These are phyloP conservation scores for Sinhomidia bicolor DNA, from an alignment of 2,888 invertebrate genomes.

Conservation along the genomic window DNA sequence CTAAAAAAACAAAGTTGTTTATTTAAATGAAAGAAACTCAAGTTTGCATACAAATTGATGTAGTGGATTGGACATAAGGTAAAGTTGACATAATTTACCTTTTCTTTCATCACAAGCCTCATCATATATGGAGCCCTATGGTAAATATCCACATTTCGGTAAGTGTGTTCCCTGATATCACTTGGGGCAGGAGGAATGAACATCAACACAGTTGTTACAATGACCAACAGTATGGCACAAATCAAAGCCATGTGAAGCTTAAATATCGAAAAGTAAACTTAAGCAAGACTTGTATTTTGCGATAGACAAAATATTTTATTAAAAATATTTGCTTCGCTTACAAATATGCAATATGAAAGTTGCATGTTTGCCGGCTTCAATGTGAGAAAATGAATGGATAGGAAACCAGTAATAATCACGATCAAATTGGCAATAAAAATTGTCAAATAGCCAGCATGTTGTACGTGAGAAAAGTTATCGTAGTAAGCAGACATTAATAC, in stretches of 20 bases:
- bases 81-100: slow-evolving; percentile 5
- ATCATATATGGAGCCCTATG: slow-evolving; percentile 43
- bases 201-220: slow-evolving; percentile 7
- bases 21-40: too few species aligned
- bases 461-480: slow-evolving; percentile 38
- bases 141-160: slow-evolving; percentile 14
- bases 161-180: slow-evolving; percentile 21
- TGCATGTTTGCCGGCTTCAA: slow-evolving; percentile 16
- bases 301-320: too few species aligned
- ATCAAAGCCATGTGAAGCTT: slow-evolving; percentile 41
- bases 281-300: too few species aligned
- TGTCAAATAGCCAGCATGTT: slow-evolving; percentile 48
- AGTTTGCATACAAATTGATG: too few species aligned
- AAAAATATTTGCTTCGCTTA: slow-evolving; percentile 31
- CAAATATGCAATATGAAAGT: slow-evolving; percentile 42
- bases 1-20: slow-evolving; percentile 17
- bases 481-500: slow-evolving; percentile 51
- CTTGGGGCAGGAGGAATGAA: not conserved
- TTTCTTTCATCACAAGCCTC: not conserved
- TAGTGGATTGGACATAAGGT: too few species aligned
- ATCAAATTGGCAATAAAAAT: slow-evolving; percentile 25
- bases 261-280: not conserved
- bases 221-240: not conserved
- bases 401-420: slow-evolving; percentile 33
- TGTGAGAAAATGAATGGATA: slow-evolving; percentile 66